phyloP scores from a whole-genome alignment of 1,140 invertebrate genomes.

The Drosophila arawakana region DNA sequence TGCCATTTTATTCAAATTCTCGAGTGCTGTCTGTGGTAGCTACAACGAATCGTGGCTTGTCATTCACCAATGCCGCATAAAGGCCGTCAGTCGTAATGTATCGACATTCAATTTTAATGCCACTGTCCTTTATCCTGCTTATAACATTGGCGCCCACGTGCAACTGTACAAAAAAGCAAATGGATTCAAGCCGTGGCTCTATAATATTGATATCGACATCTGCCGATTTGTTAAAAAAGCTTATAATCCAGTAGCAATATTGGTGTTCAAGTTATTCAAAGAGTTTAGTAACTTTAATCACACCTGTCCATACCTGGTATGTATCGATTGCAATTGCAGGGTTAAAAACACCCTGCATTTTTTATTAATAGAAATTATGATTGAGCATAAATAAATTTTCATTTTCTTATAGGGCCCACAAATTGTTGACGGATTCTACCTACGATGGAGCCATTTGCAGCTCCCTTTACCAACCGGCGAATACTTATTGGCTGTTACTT shows the following conservation, averaged over 20 bases:
- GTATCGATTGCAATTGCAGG: no score
- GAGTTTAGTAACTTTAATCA: background rate
- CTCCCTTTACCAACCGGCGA: conserved; percentile 35
- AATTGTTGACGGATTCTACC: no score
- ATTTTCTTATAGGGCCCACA: no score
- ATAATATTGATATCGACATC: background rate
- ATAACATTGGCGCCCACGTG: background rate
- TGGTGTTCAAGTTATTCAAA: background rate
- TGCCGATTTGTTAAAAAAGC: conserved; percentile 14
- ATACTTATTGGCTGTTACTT: conserved; percentile 12
- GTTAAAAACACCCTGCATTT: no score
- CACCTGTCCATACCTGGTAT: no score
- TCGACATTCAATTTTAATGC: conserved; percentile 20
- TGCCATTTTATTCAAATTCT: conserved; percentile 30
- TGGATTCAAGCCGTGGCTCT: conserved; percentile 45
- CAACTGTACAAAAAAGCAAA: conserved; percentile 21
- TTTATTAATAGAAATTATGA: no score
- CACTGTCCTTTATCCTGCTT: conserved; percentile 14
- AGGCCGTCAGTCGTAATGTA: conserved; percentile 28
- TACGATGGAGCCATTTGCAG: conserved; percentile 24
- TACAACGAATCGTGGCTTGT: conserved; percentile 37
- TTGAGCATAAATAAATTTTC: no score
- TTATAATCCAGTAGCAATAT: background rate
- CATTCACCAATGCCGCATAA: conserved; percentile 26
- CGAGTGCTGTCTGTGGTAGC: conserved; percentile 9